phyloP scores from a whole-genome alignment of 1,140 invertebrate genomes.

The Agrypnia vestita region DNA sequence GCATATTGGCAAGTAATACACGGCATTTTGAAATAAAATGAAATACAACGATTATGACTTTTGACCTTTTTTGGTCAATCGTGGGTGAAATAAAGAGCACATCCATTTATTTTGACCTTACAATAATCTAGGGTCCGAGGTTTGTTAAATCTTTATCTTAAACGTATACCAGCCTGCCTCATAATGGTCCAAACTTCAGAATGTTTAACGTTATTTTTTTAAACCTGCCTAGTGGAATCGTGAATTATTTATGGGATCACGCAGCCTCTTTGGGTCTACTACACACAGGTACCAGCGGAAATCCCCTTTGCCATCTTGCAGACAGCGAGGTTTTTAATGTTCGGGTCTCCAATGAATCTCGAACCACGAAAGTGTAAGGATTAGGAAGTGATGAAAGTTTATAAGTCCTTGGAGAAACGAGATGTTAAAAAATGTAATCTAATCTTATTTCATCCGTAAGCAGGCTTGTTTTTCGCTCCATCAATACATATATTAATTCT shows the following conservation, averaged over 20 bases:
- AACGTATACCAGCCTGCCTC: neutral
- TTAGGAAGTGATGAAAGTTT: slow-evolving; percentile 23
- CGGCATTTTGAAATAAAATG: too few species aligned
- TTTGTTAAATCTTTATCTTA: neutral
- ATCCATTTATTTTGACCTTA: neutral
- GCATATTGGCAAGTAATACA: too few species aligned
- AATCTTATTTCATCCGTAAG: too few species aligned
- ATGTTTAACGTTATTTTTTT: neutral
- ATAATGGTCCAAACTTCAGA: neutral
- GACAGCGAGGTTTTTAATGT: slow-evolving; percentile 8
- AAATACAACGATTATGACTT: too few species aligned
- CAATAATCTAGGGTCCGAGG: neutral
- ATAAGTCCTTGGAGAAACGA: too few species aligned
- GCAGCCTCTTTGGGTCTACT: slow-evolving; percentile 5
- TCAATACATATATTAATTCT: too few species aligned
- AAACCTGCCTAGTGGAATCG: neutral
- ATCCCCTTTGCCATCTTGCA: neutral
- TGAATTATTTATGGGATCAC: slow-evolving; percentile 35
- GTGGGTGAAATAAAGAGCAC: too few species aligned
- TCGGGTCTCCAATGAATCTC: neutral
- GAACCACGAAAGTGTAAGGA: neutral
- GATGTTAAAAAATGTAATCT: too few species aligned
- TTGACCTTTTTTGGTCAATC: too few species aligned
- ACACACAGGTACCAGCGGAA: neutral
- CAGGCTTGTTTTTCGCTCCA: too few species aligned